phyloP scores from a whole-genome alignment of 1,140 invertebrate species.

The Riptortus pedestris region DNA sequence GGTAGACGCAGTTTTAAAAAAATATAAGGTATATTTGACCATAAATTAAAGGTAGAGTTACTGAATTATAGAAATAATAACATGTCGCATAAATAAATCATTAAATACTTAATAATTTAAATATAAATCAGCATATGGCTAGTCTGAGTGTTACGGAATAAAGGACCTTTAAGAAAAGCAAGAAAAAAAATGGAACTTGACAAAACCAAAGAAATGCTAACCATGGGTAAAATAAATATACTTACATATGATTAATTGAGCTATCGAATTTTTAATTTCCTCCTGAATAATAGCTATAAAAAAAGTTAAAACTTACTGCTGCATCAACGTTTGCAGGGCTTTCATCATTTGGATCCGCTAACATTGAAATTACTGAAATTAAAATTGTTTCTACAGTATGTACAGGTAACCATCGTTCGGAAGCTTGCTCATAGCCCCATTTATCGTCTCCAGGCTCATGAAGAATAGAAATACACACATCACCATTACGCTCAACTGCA shows the following conservation, averaged over 20 bases:
- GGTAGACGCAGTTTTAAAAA: too few relatives aligned
- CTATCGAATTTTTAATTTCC: background rate
- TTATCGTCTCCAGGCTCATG: slow-evolving; percentile 99
- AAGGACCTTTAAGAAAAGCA: too few relatives aligned
- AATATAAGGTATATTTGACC: too few relatives aligned
- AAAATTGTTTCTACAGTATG: slow-evolving; percentile 99
- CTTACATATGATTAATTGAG: slow-evolving; percentile 15
- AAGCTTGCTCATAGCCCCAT: slow-evolving; percentile 98
- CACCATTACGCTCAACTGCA: slow-evolving; percentile 92
- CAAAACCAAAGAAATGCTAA: background rate
- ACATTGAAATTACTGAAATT: slow-evolving; percentile 98
- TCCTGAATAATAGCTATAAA: background rate
- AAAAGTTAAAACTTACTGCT: slow-evolving; percentile 61
- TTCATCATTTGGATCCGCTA: slow-evolving; percentile 99
- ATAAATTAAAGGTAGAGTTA: too few relatives aligned
- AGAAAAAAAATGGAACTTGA: too few relatives aligned
- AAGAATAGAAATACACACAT: slow-evolving; percentile 98
- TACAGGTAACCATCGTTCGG: slow-evolving; percentile 96
- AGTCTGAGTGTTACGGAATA: too few relatives aligned
- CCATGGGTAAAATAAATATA: slow-evolving; percentile 15
- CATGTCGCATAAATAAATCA: too few relatives aligned
- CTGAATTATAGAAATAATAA: too few relatives aligned
- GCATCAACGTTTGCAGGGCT: slow-evolving; percentile 99
- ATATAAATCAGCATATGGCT: too few relatives aligned
- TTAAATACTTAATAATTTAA: too few relatives aligned